Base-by-base conservation (phyloP, 2,888 invertebrate species). In the Lasioglossum villosulum region DNA sequence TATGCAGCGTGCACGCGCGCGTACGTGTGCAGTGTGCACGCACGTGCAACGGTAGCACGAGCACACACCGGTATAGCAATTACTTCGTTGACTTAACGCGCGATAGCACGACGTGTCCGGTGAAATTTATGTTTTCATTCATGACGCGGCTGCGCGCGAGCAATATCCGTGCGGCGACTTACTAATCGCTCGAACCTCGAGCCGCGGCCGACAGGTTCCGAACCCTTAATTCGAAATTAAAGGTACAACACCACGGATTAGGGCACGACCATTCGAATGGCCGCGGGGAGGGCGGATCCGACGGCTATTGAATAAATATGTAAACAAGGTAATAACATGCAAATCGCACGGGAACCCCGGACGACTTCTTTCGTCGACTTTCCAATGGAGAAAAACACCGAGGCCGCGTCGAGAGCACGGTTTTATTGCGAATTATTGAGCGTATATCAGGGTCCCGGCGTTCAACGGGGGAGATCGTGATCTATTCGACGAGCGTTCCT, bases 321-420 rank as follows among this genome's bases (percentile, higher is more conserved):
- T 92, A 92, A 91, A 94, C 94, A 93, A 94, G 94, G 94, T 93
- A 94, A 94, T 94, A 94, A 94, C 93, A 94, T 94, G 94, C 93
- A 94, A 94, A 94, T 94, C 92, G 90, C 90, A 86, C 89, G 86
- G 84, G 91, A 88, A 90, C 63, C 86, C 83, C 89, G 78, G 45
- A 45, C 73, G 75, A 56, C 82, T 74, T 82, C 78, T 83, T 75
- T 75, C 80, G 63, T 42, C 80, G 73, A 77, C 77, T 59, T 79
- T 82, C 70, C 70, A 63, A 75, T 71, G 16, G 39, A 75, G 75
- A 74, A 83, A 83, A 76, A 82, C 34, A 16, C 45, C 37, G 70
- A 63, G 45, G 27, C 14, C 34, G 48, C 63, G 45, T 45, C 34
- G 52, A 8, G 68, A 8, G 66, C 70, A n/a, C 12, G n/a, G 30